Evolutionary conservation across 2,113 vertebrate species (phyloP), one percentile per base, ranked within the genome.

Genomic region (Channa maculata): DNA sequence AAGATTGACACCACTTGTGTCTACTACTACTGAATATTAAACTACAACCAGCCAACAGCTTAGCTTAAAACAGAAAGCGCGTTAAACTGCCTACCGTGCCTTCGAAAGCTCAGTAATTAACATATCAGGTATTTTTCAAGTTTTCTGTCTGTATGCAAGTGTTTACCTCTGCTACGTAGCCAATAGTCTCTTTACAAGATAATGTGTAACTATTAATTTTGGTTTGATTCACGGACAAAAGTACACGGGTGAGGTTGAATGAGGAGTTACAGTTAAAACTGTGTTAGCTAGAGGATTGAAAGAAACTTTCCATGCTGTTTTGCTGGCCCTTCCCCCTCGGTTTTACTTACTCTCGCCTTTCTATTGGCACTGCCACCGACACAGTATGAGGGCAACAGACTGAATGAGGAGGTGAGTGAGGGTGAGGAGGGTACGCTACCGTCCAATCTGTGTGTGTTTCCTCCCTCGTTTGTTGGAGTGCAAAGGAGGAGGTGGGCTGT

Each of bases 351-450:
- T 94, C 80, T 94, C 87, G 89, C 91, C 91, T 94, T 92, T 93
- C 84, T 91, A 89, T 93, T 93, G 93, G 89, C 85, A 74, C 88
- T 88, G 87, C 90, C 89, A 74, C 90, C 92, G 89, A 84, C 88
- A 88, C 92, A 90, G 90, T 93, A 85, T 86, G 93, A 92, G 85
- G 90, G 90, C 86, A 79, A 64, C 92, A 93, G 92, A 75, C 92
- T 91, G 87, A 92, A 86, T 86, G 92, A 93, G 83, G 93, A 94
- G 94, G 94, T 94, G 93, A 94, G 94, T 94, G 86, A 82, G 87
- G 86, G 75, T 39, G 75, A 91, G 84, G 85, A 87, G 86, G 84
- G 82, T 85, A 43, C 24, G 14, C 46, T 77, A 69, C 53, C 64
- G 75, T 86, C 54, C 85, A 72, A 75, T 74, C 60, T 88, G 71